Conservation (phyloP, 2,797 vertebrate species). For the Limnodromus scolopaceus region DNA sequence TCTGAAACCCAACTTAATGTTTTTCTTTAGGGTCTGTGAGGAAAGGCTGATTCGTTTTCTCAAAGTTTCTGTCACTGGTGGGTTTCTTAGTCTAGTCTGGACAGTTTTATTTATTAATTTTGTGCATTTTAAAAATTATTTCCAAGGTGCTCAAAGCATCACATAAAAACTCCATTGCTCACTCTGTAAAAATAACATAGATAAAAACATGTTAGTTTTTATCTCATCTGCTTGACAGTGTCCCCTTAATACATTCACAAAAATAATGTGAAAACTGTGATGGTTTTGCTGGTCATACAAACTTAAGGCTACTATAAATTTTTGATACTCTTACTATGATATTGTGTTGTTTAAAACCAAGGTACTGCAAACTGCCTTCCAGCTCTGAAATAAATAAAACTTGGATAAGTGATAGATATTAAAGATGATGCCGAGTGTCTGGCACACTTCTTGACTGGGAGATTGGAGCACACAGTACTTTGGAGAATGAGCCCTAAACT, state of each 20-base stretch:
- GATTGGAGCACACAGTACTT: background rate
- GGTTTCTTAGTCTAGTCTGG: background rate
- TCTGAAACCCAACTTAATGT: background rate
- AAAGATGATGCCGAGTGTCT: background rate
- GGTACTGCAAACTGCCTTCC: background rate
- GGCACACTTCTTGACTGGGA: conserved; percentile 1
- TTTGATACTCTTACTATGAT: background rate
- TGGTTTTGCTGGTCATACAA: background rate
- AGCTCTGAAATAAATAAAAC: background rate
- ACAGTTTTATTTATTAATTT: background rate
- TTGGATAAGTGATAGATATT: background rate
- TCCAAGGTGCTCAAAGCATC: background rate
- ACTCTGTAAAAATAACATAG: background rate
- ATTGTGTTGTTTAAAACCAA: background rate
- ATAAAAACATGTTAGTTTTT: background rate
- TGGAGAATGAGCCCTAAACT: background rate
- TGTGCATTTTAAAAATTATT: background rate
- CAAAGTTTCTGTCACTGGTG: background rate
- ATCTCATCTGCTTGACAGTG: conserved; percentile 57
- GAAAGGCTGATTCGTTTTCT: background rate
- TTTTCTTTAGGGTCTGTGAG: background rate
- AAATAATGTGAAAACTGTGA: background rate
- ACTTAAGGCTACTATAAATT: background rate
- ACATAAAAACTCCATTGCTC: background rate
- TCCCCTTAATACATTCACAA: conserved; percentile 51